Evolutionary conservation across 35 echinoderm and acorn worm genomes (phyloP), one percentile per base, ranked within the genome.

Genomic region (Apostichopus parvimensis): DNA sequence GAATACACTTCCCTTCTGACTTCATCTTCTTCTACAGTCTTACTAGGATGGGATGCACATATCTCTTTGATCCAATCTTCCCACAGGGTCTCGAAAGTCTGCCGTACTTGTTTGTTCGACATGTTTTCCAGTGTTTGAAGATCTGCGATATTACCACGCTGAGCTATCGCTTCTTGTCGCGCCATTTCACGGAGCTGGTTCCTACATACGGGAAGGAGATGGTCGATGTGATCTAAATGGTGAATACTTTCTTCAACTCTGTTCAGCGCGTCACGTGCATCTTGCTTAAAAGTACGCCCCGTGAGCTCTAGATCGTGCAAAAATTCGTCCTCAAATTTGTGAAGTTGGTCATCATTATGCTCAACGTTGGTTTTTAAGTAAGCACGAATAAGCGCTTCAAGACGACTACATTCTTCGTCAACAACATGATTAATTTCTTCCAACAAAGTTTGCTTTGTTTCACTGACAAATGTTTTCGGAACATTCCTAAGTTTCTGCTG

Each of bases 291-390:
- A 17, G 23, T 55, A 1, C 34, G 6, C 53, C 73, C 24, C 5
- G 87, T 90, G 24, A 76, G 52, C 4, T 73, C 61, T 77, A 90
- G 18, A 76, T 90, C 87, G 0, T 54, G 62, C 4, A 73, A 11
- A 90, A 90, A 90, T 66, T 90, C 87, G 4, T 77, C 87, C 20
- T 90, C 59, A 13, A 73, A 90, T 90, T 90, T 90, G 73, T 73
- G 71, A 71, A 90, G 71, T 58, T 87, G 87, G 18, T 71, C 87
- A 6, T 90, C 87, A 73, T 90, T 64, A 45, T 90, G 62, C 26
- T 5, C 28, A 7, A 90, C 15, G 14, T 90, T 71, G 10, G 77
- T 64, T 21, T 71, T 11, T 13, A 90, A 21, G 18, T 90, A 90
- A 4, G 9, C 7, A 10, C 17, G 18, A 17, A 90, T 90, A 52